phyloP scores from a whole-genome alignment of 2,797 vertebrate genomes.

The Sebastes iracundus region DNA sequence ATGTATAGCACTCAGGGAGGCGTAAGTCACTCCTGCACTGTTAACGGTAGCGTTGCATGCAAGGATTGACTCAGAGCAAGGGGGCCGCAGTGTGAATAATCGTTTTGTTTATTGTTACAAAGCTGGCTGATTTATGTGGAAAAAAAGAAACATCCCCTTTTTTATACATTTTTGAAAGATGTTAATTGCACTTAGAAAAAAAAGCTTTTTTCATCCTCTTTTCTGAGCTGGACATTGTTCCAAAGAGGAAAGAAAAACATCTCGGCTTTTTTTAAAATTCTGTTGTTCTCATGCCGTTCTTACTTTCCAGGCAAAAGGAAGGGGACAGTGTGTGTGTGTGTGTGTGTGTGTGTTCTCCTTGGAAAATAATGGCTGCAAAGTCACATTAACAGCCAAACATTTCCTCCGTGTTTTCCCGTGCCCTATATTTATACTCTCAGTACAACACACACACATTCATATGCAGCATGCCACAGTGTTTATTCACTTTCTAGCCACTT shows the following conservation, averaged over 20 bases:
- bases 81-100: not conserved
- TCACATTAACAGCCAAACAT: conserved; percentile 65
- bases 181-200: not conserved
- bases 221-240: conserved; percentile 42
- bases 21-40: not conserved
- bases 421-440: conserved; percentile 61
- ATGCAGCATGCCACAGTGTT: conserved; percentile 44
- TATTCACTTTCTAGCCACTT: conserved; percentile 43
- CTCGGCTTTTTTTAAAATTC: not conserved
- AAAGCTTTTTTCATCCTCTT: conserved; percentile 17
- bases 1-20: not conserved
- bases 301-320: conserved; percentile 57
- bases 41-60: not conserved
- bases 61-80: not conserved
- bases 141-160: not conserved
- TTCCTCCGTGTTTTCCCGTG: conserved; percentile 65
- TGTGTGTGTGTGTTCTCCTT: conserved; percentile 42
- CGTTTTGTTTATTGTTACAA: not conserved
- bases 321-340: conserved; percentile 26
- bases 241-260: conserved; percentile 53
- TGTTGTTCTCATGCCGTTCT: conserved; percentile 31
- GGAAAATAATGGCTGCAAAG: conserved; percentile 69
- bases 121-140: not conserved
- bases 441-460: not conserved
- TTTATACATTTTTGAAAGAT: not conserved